These are phyloP conservation scores for Aphis craccivora DNA, from an alignment of 1,140 invertebrate genomes.

Conservation along the genomic window DNA sequence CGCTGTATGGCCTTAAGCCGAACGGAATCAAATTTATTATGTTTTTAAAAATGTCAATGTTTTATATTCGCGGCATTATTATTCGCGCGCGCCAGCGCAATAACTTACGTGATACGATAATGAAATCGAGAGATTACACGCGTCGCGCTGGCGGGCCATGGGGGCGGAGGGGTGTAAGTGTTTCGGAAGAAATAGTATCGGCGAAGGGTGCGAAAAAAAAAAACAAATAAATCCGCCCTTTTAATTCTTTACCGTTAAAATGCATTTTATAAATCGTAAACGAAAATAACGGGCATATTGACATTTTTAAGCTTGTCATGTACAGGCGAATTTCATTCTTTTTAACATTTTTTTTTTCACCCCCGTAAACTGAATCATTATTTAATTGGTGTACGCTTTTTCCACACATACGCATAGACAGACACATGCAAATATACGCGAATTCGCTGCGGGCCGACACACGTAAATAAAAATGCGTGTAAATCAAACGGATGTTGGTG, in stretches of 20 bases:
- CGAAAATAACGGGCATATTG: conserved; percentile 46
- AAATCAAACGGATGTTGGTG: background rate
- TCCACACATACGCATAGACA: background rate
- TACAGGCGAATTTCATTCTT: background rate
- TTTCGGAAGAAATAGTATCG: conserved; percentile 49
- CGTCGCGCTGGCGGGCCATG: background rate
- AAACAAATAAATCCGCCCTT: conserved; percentile 56
- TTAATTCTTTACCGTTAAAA: conserved; percentile 35
- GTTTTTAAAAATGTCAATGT: conserved; percentile 58
- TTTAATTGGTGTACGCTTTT: conserved; percentile 13
- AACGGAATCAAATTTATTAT: conserved; percentile 57
- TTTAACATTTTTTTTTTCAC: background rate
- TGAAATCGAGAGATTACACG: conserved; percentile 58
- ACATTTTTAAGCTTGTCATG: conserved; percentile 38
- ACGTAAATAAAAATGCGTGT: background rate
- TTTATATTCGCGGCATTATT: conserved; percentile 57
- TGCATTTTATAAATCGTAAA: conserved; percentile 40
- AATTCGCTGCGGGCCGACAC: background rate
- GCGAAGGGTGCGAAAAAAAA: conserved; percentile 27
- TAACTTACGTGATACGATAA: conserved; percentile 58
- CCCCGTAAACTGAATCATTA: background rate
- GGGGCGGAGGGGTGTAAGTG: background rate
- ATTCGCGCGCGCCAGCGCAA: conserved; percentile 47
- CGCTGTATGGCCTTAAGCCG: conserved; percentile 45
- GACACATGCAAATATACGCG: background rate